Percentiles rank a stretch among this genome's conserved stretches.
These are phyloP conservation scores for Eptesicus fuscus DNA, from an alignment of 2,113 vertebrate species.

Conservation along the genomic window DNA sequence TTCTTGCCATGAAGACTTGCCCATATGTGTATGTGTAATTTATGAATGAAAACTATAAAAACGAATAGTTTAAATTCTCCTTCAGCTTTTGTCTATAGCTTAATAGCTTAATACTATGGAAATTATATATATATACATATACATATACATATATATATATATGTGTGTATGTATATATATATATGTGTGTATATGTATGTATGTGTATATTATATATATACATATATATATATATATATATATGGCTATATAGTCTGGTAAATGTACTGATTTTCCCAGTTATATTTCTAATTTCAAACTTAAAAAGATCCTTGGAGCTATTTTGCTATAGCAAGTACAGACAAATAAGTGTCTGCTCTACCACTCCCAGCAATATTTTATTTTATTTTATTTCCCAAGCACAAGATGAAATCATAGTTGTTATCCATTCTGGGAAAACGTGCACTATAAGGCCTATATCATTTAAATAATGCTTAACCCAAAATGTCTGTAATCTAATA, in stretches of 20 bases:
- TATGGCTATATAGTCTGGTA: not conserved
- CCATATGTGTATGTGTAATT: not conserved
- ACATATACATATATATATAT: no score
- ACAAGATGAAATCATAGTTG: not conserved
- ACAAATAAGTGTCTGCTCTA: not conserved
- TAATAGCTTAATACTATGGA: not conserved
- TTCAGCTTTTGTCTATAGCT: not conserved
- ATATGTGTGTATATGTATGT: no score
- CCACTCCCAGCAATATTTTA: not conserved
- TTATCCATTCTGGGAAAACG: not conserved
- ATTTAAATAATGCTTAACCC: conserved; percentile 19
- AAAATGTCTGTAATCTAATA: not conserved
- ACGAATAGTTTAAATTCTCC: not conserved
- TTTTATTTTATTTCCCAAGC: not conserved
- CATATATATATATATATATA: no score
- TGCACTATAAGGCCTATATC: not conserved
- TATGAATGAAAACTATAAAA: not conserved
- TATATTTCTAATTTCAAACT: conserved; percentile 30
- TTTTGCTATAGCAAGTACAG: not conserved
- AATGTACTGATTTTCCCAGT: not conserved
- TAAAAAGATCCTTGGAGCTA: not conserved
- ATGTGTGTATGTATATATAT: no score
- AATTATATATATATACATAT: no score
- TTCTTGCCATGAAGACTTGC: not conserved
- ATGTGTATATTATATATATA: no score